Base-by-base conservation (phyloP, 1,140 invertebrate species). In the Brachionus sp. region DNA sequence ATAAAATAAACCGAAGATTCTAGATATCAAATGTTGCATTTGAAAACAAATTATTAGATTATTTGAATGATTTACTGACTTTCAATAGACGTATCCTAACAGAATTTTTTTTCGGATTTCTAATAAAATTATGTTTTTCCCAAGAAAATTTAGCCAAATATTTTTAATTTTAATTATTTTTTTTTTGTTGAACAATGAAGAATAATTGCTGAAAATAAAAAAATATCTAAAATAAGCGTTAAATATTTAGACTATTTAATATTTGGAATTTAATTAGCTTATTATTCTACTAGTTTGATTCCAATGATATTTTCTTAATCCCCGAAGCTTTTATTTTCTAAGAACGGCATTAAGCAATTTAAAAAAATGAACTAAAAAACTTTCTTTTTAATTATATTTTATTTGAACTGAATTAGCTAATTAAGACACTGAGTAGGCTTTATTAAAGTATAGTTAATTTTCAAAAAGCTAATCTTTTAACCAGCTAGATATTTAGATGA, bases 321-420 rank as follows among this genome's bases (percentile, higher is more conserved):
- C 50, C 50, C 7, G 7, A 57, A 57, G 50, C 19, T 57, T 57
- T 57, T 57, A 23, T 57, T 57, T 23, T 57, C 9, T 57, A 57
- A 57, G 50, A 57, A 57, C 50, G 50, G 50, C 50, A 57, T 57
- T 57, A 57, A 57, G 50, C 50, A 57, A 57, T 57, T 57, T 57
- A 2, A 19, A 57, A 57, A 57, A 57, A 29, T 29, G 50, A 57
- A 57, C 19, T 57, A 16, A 57, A 57, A 57, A 57, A 57, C 19
- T 57, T 57, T 57, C 50, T 57, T 57, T 57, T 57, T 23, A 57
- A 57, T 57, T 57, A 25, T 57, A 19, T 57, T 57, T 57, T 7
- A 57, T 57, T 2, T 0, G 50, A 57, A 57, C 9, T 25, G 50
- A 57, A 57, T 19, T 57, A 57, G 19, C 50, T 57, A 25, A 57